A percentile compares a stretch with the other conserved stretches of the same genome.
phyloP scores from a whole-genome alignment of 2,888 invertebrate species.

The Pachliopta kotzebuea region DNA sequence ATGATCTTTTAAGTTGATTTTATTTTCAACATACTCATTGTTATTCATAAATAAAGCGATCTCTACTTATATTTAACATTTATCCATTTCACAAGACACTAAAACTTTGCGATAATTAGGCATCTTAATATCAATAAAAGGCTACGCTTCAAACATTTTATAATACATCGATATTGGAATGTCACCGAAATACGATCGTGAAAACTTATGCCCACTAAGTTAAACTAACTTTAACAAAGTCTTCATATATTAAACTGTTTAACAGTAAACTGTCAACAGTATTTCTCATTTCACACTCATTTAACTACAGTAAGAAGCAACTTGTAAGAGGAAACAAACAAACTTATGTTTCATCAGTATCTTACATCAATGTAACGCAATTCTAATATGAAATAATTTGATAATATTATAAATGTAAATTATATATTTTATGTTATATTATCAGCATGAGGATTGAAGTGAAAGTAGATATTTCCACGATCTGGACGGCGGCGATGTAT shows the following conservation, averaged over 20 bases:
- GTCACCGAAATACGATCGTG: slow-evolving; percentile 11
- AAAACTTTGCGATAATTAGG: slow-evolving; percentile 9
- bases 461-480: slow-evolving; percentile 30
- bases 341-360: too few relatives aligned
- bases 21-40: not conserved
- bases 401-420: too few relatives aligned
- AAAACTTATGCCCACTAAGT: not conserved
- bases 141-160: slow-evolving; percentile 12
- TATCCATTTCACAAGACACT: slow-evolving; percentile 6
- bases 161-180: slow-evolving; percentile 25
- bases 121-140: slow-evolving; percentile 4
- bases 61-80: slow-evolving; percentile 8
- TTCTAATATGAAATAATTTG: too few relatives aligned
- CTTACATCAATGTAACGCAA: too few relatives aligned
- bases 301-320: not conserved
- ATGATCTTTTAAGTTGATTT: slow-evolving; percentile 36
- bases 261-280: not conserved
- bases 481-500: slow-evolving; percentile 56
- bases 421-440: too few relatives aligned
- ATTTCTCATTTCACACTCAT: slow-evolving; percentile 1
- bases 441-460: not conserved
- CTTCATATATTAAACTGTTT: not conserved
- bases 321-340: too few relatives aligned
- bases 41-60: slow-evolving; percentile 18
- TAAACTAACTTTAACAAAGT: not conserved